Conservation (phyloP, 2,113 vertebrate species). For the Siniperca knerii region DNA sequence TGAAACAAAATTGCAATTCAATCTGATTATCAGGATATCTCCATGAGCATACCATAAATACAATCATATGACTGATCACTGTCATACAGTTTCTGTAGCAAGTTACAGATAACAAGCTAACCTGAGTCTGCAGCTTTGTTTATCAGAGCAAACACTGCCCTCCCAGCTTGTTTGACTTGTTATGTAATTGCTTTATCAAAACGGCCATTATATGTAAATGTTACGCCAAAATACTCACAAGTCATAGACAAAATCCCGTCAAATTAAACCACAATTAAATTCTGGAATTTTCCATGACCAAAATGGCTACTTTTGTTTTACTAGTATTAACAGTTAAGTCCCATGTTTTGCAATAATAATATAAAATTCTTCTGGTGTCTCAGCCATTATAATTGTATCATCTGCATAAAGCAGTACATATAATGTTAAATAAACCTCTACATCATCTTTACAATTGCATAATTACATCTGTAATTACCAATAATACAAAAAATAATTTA, state of each 20-base stretch:
- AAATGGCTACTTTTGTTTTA: neutral
- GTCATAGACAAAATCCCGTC: neutral
- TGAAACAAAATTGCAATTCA: too few relatives aligned
- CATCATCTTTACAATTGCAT: too few relatives aligned
- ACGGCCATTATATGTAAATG: neutral
- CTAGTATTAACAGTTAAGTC: neutral
- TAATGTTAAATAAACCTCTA: neutral
- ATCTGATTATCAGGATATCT: neutral
- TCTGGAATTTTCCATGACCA: too few relatives aligned
- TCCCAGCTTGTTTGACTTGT: neutral
- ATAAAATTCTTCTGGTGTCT: neutral
- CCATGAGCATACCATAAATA: neutral
- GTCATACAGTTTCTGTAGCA: too few relatives aligned
- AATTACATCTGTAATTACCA: neutral
- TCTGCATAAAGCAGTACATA: neutral
- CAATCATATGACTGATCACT: too few relatives aligned
- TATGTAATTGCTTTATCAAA: neutral
- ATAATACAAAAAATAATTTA: neutral
- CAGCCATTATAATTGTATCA: neutral
- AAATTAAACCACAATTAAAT: too few relatives aligned
- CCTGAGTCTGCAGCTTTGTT: neutral
- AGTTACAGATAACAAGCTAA: too few relatives aligned
- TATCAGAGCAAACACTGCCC: neutral
- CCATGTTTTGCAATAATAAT: neutral
- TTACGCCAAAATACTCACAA: neutral